Conservation (phyloP, 2,113 vertebrate species). For the Rhizomys pruinosus region DNA sequence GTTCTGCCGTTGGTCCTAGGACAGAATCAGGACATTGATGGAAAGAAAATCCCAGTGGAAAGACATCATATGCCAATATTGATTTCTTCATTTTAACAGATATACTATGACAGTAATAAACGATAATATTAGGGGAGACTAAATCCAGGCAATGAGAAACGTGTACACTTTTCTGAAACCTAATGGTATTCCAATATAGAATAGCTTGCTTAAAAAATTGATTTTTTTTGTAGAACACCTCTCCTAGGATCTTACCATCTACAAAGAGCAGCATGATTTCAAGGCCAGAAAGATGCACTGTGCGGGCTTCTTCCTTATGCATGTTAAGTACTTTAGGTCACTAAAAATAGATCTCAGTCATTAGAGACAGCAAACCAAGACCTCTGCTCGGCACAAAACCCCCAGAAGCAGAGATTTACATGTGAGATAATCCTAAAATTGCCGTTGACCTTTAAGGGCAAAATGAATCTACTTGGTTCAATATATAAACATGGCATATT, state of each 20-base stretch:
- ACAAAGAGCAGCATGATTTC: not conserved
- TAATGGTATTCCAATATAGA: not conserved
- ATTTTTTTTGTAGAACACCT: not conserved
- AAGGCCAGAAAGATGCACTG: not conserved
- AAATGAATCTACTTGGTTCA: not conserved
- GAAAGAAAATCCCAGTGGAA: not conserved
- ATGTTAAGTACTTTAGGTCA: constrained; percentile 55
- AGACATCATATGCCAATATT: not conserved
- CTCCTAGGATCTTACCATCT: not conserved
- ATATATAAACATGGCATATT: constrained; percentile 2
- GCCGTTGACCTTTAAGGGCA: constrained; percentile 40
- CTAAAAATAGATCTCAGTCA: constrained; percentile 63
- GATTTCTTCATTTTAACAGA: constrained; percentile 44
- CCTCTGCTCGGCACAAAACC: constrained; percentile 61
- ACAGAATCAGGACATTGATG: not conserved
- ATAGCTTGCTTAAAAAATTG: not conserved
- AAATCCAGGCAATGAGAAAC: not conserved
- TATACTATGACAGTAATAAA: not conserved
- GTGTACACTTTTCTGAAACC: not conserved
- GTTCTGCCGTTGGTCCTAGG: not conserved
- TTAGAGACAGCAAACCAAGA: constrained; percentile 55
- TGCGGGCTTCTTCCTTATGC: not conserved
- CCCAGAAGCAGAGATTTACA: constrained; percentile 53
- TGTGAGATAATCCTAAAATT: constrained; percentile 42
- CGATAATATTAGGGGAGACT: not conserved